Conservation (phyloP, 2,888 invertebrate species). For the Chrysotoxum bicinctum region DNA sequence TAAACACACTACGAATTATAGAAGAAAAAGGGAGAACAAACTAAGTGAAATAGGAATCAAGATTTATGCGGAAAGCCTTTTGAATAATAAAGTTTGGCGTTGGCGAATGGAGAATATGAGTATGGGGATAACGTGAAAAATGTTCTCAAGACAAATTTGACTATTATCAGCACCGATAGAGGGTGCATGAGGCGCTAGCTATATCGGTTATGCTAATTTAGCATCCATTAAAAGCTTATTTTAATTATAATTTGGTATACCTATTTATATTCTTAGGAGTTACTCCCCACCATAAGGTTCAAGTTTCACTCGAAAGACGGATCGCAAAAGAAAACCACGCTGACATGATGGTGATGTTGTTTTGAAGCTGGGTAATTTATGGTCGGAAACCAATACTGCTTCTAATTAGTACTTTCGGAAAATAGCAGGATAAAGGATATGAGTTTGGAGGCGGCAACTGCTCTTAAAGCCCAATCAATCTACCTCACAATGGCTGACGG, state of each 20-base stretch:
- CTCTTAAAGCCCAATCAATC: not conserved
- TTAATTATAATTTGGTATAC: not conserved
- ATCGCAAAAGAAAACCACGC: not conserved
- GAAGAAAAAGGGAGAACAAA: not conserved
- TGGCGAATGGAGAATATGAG: not conserved
- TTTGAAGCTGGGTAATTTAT: constrained; percentile 32
- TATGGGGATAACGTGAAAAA: not conserved
- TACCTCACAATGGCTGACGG: not conserved
- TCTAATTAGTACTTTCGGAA: constrained; percentile 21
- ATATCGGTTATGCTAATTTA: constrained; percentile 40
- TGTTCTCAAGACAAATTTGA: not conserved
- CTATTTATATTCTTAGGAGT: not conserved
- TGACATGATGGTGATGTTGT: constrained; percentile 17
- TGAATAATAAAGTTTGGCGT: not conserved
- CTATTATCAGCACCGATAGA: not conserved
- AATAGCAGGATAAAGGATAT: constrained; percentile 15
- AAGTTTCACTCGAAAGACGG: constrained; percentile 2
- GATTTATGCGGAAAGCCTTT: not conserved
- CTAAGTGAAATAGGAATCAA: not conserved
- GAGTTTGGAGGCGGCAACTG: not conserved
- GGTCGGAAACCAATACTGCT: constrained; percentile 20
- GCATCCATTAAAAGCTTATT: constrained; percentile 43
- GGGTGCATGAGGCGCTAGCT: not conserved
- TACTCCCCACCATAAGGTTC: not conserved
- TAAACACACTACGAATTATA: not conserved